A percentile compares a stretch with the other conserved stretches of the same genome.
Conservation (phyloP, 2,888 invertebrate species). For the Baccha elongata region DNA sequence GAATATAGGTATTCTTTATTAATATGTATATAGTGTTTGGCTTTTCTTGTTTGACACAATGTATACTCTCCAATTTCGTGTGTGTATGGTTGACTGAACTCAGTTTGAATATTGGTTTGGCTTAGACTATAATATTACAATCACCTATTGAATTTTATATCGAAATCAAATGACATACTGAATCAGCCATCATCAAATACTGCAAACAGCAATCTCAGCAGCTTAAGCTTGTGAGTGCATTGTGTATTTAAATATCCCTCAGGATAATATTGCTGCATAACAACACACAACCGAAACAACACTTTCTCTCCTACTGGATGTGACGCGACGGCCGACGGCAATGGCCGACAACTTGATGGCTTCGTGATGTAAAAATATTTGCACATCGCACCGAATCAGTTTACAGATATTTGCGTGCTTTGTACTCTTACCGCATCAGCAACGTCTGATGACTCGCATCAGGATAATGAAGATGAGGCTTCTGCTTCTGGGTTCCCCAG, state of each 20-base stretch:
- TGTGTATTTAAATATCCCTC: constrained; percentile 1
- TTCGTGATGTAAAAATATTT: constrained; percentile 48
- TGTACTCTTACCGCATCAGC: constrained; percentile 15
- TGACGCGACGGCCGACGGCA: neutral
- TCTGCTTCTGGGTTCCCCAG: constrained; percentile 6
- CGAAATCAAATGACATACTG: constrained; percentile 44
- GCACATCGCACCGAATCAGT: constrained; percentile 44
- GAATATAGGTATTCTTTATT: too few relatives aligned
- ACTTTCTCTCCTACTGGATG: neutral
- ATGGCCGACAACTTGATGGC: constrained; percentile 2
- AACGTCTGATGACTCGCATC: constrained; percentile 41
- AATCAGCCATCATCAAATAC: constrained; percentile 16
- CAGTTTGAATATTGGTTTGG: constrained; percentile 13
- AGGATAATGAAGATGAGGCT: constrained; percentile 56
- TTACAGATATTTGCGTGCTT: constrained; percentile 7
- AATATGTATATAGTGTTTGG: too few relatives aligned
- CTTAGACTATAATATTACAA: neutral
- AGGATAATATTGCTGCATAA: neutral
- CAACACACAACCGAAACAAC: constrained; percentile 2
- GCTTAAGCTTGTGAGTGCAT: neutral
- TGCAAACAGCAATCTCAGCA: constrained; percentile 9
- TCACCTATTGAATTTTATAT: constrained; percentile 45
- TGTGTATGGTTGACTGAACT: neutral
- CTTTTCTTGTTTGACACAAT: neutral
- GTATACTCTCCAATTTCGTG: neutral